Conservation (phyloP, 1,140 invertebrate species). For the Procambarus clarkii region DNA sequence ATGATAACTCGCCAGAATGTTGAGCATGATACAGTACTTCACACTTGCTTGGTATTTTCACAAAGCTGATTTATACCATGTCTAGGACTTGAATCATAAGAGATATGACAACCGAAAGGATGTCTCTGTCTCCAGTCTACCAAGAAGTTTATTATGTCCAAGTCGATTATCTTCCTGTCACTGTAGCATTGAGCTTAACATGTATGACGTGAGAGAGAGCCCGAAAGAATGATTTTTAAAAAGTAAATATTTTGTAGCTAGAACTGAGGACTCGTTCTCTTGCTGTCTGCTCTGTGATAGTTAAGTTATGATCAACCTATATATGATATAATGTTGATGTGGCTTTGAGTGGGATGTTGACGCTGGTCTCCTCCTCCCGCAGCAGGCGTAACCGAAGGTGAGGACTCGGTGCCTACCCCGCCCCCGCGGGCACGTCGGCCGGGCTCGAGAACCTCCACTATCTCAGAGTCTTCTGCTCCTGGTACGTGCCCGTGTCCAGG, state of each 20-base stretch:
- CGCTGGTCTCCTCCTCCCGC: not conserved
- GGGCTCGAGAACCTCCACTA: slow-evolving; percentile 28
- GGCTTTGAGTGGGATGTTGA: not conserved
- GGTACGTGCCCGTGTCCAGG: not conserved
- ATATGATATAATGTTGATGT: no score
- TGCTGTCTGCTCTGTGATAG: not conserved
- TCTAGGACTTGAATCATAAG: not conserved
- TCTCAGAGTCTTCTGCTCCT: slow-evolving; percentile 8
- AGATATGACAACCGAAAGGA: not conserved
- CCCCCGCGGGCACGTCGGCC: slow-evolving; percentile 36
- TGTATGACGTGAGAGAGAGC: no score
- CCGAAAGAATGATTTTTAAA: no score
- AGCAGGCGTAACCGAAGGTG: slow-evolving; percentile 2
- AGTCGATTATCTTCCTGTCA: no score
- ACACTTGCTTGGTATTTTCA: not conserved
- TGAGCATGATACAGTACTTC: not conserved
- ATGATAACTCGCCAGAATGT: not conserved
- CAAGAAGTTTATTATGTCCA: not conserved
- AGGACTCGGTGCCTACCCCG: slow-evolving; percentile 34
- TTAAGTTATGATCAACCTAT: no score
- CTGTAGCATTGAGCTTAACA: no score
- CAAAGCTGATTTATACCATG: not conserved
- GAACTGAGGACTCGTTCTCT: not conserved
- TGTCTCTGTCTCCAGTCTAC: not conserved
- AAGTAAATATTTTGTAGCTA: no score